Percentiles rank a stretch among this genome's conserved stretches.
phyloP scores from a whole-genome alignment of 1,140 invertebrate species.

The Drosophila tsacasi region DNA sequence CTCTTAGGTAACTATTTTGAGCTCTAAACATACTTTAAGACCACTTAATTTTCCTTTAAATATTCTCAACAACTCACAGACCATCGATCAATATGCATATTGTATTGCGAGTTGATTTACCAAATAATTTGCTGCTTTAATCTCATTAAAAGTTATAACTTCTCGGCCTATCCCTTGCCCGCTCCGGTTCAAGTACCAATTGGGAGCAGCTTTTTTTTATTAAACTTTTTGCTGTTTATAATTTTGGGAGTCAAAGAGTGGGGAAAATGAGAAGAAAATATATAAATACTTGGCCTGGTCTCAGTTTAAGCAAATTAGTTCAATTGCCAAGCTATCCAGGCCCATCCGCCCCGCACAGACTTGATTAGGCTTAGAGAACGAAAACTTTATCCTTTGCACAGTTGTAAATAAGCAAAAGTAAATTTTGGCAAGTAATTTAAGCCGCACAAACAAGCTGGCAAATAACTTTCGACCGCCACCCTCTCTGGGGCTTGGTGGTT shows the following conservation, averaged over 20 bases:
- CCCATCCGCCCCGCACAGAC: constrained; percentile 56
- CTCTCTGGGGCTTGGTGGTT: constrained; percentile 24
- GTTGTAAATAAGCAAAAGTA: constrained; percentile 84
- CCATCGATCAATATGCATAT: constrained; percentile 48
- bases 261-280: constrained; percentile 46
- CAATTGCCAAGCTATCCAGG: constrained; percentile 67
- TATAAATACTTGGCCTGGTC: constrained; percentile 74
- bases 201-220: constrained; percentile 45
- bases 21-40: background rate
- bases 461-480: constrained; percentile 70
- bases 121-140: constrained; percentile 74
- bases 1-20: background rate
- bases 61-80: constrained; percentile 1
- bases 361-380: constrained; percentile 79
- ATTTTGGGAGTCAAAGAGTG: constrained; percentile 45
- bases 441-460: constrained; percentile 83
- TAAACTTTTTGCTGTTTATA: constrained; percentile 79
- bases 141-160: constrained; percentile 71
- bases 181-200: constrained; percentile 15
- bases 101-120: constrained; percentile 50
- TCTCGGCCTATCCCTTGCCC: constrained; percentile 3
- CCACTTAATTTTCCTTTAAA: background rate
- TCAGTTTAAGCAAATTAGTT: constrained; percentile 82
- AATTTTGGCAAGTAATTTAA: constrained; percentile 84
- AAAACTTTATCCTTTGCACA: constrained; percentile 83